These are phyloP conservation scores for Lophura swinhoii DNA, from an alignment of 2,797 vertebrate species.

Conservation along the genomic window DNA sequence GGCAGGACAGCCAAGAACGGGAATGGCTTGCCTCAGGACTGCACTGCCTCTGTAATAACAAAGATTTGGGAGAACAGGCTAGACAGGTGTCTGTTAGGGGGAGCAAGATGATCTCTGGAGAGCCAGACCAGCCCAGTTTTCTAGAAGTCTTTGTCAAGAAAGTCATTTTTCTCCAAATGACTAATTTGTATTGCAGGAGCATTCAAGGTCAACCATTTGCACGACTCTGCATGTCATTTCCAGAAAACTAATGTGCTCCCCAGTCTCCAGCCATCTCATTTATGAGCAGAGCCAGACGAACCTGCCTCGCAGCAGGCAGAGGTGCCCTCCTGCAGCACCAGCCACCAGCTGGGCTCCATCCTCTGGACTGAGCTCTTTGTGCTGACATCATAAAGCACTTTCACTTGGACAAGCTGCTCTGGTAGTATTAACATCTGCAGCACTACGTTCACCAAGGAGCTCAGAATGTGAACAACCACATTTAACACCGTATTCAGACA, in stretches of 20 bases:
- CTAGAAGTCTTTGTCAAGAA: background rate
- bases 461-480: accelerated
- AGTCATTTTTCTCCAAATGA: background rate
- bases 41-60: conserved; percentile 2
- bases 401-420: background rate
- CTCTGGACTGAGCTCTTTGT: background rate
- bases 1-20: background rate
- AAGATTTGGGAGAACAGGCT: conserved; percentile 15
- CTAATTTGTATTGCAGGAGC: background rate
- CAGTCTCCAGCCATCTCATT: accelerated
- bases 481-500: background rate
- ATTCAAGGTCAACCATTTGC: background rate
- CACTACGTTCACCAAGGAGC: accelerated
- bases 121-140: background rate
- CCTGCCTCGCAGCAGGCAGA: background rate
- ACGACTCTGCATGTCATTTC: accelerated
- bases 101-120: background rate
- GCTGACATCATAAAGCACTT: accelerated
- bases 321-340: background rate
- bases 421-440: accelerated
- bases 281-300: background rate
- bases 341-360: accelerated
- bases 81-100: background rate
- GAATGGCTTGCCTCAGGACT: conserved; percentile 16
- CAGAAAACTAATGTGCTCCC: accelerated